Evolutionary conservation across 2,888 invertebrate species (phyloP), one percentile per base, ranked within the genome.

Genomic region (Trypoxylon attenuatum): DNA sequence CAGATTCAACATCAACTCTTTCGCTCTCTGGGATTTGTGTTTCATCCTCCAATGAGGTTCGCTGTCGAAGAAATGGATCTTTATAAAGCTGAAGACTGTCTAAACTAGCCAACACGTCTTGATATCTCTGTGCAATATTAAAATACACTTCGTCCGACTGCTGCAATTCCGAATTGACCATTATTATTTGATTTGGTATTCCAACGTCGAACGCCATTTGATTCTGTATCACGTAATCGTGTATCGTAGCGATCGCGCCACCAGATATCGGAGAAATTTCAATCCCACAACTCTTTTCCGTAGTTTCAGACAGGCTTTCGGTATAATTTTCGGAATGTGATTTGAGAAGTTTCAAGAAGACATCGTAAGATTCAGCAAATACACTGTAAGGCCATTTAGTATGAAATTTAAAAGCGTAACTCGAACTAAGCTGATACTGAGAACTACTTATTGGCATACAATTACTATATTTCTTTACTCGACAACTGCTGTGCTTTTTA

Each of bases 141-240:
- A 84, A 79, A 60, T 88, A 88, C 8, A 88, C 88, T 46, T 87
- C 88, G 72, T 90, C 89, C 60, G 85, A 87, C 49, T 89, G 88
- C 1, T 87, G 82, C 6, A 89, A 76, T 16, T 84, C 84, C 0
- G 90, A 89, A 82, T 91, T 90, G 18, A 91, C 81, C 68, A 89
- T 88, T 18, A 91, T 88, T 3, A 90, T 86, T 51, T 90, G 89
- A 51, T 90, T 90, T 0, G 91, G 91, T 50, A 91, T 87, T 56
- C 89, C 87, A 16, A 90, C 85, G 52, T 87, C 82, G 33, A 90
- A 87, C 8, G 84, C 79, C 5, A 88, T 62, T 53, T 83, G 73
- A 19, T 82, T 62, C 8, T 72, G 68, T 1, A 80, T 70, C 2
- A 87, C 63, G 27, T 87, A 83, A 65, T 91, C 91, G 5, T 88